Conservation (phyloP, 1,140 invertebrate species). For the Drosophila grimshawi region DNA sequence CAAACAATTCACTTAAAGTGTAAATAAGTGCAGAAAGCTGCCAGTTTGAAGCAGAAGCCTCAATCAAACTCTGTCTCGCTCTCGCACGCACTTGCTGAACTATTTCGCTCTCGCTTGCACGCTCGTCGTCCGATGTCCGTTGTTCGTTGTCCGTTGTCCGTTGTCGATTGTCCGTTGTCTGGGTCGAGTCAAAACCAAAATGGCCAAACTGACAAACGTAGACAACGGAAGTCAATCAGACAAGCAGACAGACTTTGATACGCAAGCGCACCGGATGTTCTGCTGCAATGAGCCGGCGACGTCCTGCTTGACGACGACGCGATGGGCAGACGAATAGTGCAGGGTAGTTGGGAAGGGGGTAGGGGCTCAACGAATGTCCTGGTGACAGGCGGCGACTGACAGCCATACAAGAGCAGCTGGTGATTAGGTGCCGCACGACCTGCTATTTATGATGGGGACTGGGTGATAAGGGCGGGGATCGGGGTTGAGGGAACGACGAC, state of each 20-base stretch:
- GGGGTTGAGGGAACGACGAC: slow-evolving; percentile 32
- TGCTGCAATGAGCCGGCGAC: slow-evolving; percentile 72
- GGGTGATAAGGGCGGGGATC: too few species aligned
- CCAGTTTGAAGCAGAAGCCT: slow-evolving; percentile 36
- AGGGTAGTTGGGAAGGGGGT: too few species aligned
- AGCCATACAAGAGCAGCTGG: slow-evolving; percentile 64
- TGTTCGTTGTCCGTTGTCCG: not conserved
- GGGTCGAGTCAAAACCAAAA: slow-evolving; percentile 69
- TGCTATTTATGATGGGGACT: slow-evolving; percentile 9
- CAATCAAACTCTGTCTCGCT: slow-evolving; percentile 15
- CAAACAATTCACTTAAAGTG: slow-evolving; percentile 83
- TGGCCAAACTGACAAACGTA: slow-evolving; percentile 80
- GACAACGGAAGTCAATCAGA: slow-evolving; percentile 82
- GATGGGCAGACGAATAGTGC: too few species aligned
- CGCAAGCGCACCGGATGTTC: slow-evolving; percentile 79
- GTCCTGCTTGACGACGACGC: slow-evolving; percentile 8
- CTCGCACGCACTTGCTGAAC: not conserved
- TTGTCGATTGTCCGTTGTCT: slow-evolving; percentile 26
- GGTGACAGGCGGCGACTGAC: slow-evolving; percentile 51
- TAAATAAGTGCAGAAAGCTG: slow-evolving; percentile 72
- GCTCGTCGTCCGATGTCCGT: not conserved
- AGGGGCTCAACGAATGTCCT: slow-evolving; percentile 33
- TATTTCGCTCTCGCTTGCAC: slow-evolving; percentile 13
- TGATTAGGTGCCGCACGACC: slow-evolving; percentile 54
- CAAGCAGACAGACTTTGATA: slow-evolving; percentile 76